Conservation (phyloP, 2,888 invertebrate genomes). For the Boloria selene region DNA sequence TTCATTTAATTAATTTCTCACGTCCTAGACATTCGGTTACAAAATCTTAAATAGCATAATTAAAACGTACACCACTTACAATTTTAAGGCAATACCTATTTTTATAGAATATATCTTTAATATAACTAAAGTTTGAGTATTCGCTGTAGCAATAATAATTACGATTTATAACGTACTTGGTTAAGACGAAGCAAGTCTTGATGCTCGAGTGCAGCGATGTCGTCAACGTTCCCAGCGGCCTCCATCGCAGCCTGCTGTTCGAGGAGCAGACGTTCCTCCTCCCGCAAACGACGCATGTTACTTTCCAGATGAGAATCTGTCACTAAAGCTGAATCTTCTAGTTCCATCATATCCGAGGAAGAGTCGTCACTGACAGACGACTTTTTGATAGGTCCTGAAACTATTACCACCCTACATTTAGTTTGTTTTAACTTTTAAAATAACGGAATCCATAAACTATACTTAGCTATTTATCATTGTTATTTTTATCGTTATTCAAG, state of each 20-base stretch:
- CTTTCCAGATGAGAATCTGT: conserved; percentile 72
- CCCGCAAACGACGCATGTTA: conserved; percentile 76
- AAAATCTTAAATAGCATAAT: too few species aligned
- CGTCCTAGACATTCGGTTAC: too few species aligned
- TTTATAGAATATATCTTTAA: too few species aligned
- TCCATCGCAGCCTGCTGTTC: conserved; percentile 89
- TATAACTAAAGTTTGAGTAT: too few species aligned
- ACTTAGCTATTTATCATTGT: neutral
- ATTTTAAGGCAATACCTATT: too few species aligned
- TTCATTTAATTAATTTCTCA: too few species aligned
- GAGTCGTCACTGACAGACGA: conserved; percentile 92
- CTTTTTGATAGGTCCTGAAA: conserved; percentile 93
- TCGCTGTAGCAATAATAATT: neutral
- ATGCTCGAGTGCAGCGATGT: conserved; percentile 66
- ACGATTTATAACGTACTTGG: conserved; percentile 50
- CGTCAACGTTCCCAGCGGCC: conserved; percentile 69
- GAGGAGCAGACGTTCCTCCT: conserved; percentile 88
- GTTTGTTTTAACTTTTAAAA: conserved; percentile 16
- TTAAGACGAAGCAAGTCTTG: conserved; percentile 70
- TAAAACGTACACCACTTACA: too few species aligned
- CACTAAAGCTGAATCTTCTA: conserved; percentile 92
- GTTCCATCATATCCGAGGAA: conserved; percentile 95
- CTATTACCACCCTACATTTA: conserved; percentile 45
- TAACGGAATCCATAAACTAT: neutral
- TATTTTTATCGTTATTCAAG: conserved; percentile 12